phyloP scores from a whole-genome alignment of 2,113 vertebrate genomes.

The Bubo scandiacus region DNA sequence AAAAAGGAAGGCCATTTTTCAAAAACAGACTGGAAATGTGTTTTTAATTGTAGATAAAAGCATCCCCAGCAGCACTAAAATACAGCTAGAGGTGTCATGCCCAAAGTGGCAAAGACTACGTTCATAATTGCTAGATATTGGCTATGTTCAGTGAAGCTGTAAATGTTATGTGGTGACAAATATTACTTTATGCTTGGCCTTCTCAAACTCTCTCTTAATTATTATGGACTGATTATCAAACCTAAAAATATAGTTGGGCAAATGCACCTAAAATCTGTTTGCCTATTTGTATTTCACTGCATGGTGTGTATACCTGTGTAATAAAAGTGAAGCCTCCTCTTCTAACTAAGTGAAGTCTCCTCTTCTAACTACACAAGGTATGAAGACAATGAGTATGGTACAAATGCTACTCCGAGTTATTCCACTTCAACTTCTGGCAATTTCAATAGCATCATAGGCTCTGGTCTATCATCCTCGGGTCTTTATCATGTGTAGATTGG shows the following conservation, averaged over 20 bases:
- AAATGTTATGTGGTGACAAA: background rate
- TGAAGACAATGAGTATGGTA: background rate
- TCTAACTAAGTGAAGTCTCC: background rate
- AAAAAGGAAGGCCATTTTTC: background rate
- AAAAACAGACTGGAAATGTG: background rate
- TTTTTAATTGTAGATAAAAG: constrained; percentile 26
- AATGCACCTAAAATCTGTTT: background rate
- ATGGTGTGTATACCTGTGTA: accelerated
- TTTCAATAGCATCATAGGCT: background rate
- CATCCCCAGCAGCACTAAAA: constrained; percentile 4
- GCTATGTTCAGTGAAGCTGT: background rate
- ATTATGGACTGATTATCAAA: background rate
- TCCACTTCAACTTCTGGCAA: background rate
- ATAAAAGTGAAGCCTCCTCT: background rate
- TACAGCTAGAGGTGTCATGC: background rate
- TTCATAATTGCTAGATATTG: background rate
- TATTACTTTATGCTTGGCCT: background rate
- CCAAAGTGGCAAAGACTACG: background rate
- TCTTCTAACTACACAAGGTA: background rate
- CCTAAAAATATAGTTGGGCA: background rate
- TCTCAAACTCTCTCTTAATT: background rate
- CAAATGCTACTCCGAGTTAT: background rate
- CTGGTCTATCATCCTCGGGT: background rate
- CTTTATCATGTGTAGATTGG: background rate
- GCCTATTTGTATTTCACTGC: background rate